phyloP scores from a whole-genome alignment of 2,888 invertebrate genomes.

The Lutraria lutraria region DNA sequence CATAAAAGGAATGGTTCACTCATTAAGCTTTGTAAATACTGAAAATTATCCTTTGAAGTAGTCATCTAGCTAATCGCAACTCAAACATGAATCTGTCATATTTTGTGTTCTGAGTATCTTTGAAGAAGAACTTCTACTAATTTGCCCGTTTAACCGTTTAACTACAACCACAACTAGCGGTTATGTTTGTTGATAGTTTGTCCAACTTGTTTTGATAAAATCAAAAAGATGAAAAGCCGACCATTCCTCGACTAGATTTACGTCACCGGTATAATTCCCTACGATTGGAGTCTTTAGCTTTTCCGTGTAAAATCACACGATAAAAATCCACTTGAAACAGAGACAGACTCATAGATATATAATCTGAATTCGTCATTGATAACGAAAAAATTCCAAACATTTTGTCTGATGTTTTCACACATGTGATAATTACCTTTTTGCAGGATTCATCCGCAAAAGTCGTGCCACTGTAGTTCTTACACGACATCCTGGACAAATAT shows the following conservation, averaged over 20 bases:
- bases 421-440: background rate
- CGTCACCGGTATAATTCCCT: background rate
- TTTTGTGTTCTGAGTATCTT: background rate
- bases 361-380: background rate
- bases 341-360: background rate
- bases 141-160: background rate
- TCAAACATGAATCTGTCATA: background rate
- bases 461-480: too few species aligned
- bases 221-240: background rate
- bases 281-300: background rate
- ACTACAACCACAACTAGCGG: background rate
- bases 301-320: background rate
- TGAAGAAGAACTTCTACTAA: slow-evolving; percentile 4
- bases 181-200: slow-evolving; percentile 11
- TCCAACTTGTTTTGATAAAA: background rate
- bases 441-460: too few species aligned
- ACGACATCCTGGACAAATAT: too few species aligned
- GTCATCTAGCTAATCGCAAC: background rate
- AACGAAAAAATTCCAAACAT: background rate
- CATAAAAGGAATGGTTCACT: background rate
- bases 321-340: background rate
- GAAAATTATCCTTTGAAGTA: background rate
- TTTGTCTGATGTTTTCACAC: background rate
- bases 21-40: background rate
- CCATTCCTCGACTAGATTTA: background rate